Evolutionary conservation across 1,140 invertebrate genomes (phyloP).

Genomic region (Prorops nasuta): DNA sequence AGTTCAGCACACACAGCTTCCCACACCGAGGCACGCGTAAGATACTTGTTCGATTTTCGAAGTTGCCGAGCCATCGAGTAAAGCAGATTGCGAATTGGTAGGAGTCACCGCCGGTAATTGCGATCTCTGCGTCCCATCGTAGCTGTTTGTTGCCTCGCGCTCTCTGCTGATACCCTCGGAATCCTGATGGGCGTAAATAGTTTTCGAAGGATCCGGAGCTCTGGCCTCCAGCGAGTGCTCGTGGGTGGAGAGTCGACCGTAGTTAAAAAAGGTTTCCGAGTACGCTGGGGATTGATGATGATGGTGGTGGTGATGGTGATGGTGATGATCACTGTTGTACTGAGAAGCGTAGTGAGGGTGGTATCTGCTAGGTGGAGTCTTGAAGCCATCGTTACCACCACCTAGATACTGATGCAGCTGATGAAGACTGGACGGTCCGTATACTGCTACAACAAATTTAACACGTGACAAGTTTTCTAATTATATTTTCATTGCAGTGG

Average conservation of each 20-base stretch:
- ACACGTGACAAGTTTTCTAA: too few relatives aligned
- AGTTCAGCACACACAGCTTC: constrained; percentile 47
- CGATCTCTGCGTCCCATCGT: constrained; percentile 31
- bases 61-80: constrained; percentile 35
- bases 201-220: constrained; percentile 32
- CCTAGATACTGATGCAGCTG: constrained; percentile 51
- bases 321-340: constrained; percentile 32
- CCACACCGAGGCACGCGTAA: constrained; percentile 45
- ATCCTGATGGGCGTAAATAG: constrained; percentile 21
- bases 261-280: constrained; percentile 47
- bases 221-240: constrained; percentile 37
- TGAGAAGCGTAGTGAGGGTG: constrained; percentile 42
- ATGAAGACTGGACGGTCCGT: constrained; percentile 44
- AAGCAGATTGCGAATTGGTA: constrained; percentile 25
- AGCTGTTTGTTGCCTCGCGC: constrained; percentile 24
- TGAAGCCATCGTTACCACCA: constrained; percentile 46
- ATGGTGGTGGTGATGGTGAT: constrained; percentile 36
- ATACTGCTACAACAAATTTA: too few relatives aligned
- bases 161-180: constrained; percentile 29
- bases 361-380: constrained; percentile 41
- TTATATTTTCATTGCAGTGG: too few relatives aligned
- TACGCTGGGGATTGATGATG: constrained; percentile 31
- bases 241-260: constrained; percentile 42
- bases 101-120: constrained; percentile 30
- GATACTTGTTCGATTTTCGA: constrained; percentile 47